Evolutionary conservation across 1,140 invertebrate species (phyloP).

Genomic region (Subanguina moxae): DNA sequence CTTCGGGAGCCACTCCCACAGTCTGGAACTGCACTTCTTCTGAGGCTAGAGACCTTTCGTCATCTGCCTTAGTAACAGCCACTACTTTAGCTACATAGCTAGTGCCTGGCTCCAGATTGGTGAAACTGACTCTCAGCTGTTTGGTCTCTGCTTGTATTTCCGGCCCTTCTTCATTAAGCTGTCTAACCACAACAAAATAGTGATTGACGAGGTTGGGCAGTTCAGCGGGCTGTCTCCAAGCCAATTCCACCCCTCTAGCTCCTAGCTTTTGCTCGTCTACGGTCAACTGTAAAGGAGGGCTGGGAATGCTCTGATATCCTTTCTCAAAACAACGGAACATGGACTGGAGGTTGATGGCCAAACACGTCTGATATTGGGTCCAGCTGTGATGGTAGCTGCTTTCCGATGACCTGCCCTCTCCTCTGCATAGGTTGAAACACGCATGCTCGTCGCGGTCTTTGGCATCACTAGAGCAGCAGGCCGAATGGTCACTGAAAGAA

Average conservation of each 20-base stretch:
- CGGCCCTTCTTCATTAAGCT: conserved; percentile 12
- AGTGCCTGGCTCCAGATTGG: conserved; percentile 29
- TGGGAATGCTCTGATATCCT: conserved; percentile 31
- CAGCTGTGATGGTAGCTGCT: conserved; percentile 1
- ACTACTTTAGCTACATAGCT: conserved; percentile 21
- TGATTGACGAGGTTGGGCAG: conserved; percentile 21
- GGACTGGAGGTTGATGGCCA: conserved; percentile 29
- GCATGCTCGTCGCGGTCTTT: conserved; percentile 36
- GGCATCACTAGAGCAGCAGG: conserved; percentile 26
- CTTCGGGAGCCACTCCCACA: conserved; percentile 22
- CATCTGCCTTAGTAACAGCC: conserved; percentile 10
- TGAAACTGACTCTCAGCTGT: conserved; percentile 8
- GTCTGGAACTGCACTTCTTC: conserved; percentile 32
- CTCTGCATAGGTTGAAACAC: conserved; percentile 31
- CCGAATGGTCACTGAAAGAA: conserved; percentile 27
- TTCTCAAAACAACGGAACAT: conserved; percentile 37
- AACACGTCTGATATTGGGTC: conserved; percentile 37
- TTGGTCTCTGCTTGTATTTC: conserved; percentile 7
- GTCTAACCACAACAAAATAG: conserved; percentile 15
- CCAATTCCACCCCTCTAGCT: conserved; percentile 14
- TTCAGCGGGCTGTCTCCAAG: conserved; percentile 22
- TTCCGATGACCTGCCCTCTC: conserved; percentile 12
- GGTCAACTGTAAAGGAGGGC: conserved; percentile 14
- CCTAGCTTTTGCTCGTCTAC: conserved; percentile 8
- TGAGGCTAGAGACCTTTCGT: conserved; percentile 23